Percentiles rank a stretch among this genome's conserved stretches.
These are phyloP conservation scores for Cygnus atratus DNA, from an alignment of 2,113 vertebrate species.

Conservation along the genomic window DNA sequence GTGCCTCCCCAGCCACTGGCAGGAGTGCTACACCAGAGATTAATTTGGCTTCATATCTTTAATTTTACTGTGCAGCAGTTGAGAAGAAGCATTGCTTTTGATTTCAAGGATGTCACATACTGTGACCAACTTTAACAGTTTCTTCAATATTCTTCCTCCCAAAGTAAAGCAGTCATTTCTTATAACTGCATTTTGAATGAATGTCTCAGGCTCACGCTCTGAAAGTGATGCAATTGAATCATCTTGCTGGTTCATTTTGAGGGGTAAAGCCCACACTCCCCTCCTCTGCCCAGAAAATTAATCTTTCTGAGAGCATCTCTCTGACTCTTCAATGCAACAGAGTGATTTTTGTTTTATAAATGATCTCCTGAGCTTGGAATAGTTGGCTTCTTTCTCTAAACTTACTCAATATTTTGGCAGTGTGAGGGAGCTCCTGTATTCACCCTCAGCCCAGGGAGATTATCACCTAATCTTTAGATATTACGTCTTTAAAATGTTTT, in stretches of 20 bases:
- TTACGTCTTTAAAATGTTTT: neutral
- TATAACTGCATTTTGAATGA: neutral
- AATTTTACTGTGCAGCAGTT: neutral
- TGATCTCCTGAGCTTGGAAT: neutral
- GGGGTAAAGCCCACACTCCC: neutral
- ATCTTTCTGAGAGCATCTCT: conserved; percentile 26
- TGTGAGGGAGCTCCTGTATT: neutral
- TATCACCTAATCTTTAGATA: neutral
- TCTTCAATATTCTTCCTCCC: conserved; percentile 23
- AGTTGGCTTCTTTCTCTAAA: conserved; percentile 1
- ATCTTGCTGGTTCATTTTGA: neutral
- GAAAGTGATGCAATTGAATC: conserved; percentile 46
- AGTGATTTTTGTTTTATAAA: conserved; percentile 36
- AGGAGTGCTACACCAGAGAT: conserved; percentile 30
- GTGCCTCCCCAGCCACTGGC: neutral
- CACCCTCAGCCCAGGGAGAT: neutral
- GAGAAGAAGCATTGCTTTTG: conserved; percentile 45
- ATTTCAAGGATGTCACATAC: conserved; percentile 59
- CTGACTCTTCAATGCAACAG: neutral
- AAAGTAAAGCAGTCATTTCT: conserved; percentile 58
- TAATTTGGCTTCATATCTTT: conserved; percentile 8
- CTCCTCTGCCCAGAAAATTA: conserved; percentile 31
- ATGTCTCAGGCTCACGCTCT: neutral
- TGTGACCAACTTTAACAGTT: conserved; percentile 58
- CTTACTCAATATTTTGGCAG: fast-evolving